Evolutionary conservation across 1,140 invertebrate species (phyloP), one percentile per base, ranked within the genome.

Genomic region (Pogonus chalceus): DNA sequence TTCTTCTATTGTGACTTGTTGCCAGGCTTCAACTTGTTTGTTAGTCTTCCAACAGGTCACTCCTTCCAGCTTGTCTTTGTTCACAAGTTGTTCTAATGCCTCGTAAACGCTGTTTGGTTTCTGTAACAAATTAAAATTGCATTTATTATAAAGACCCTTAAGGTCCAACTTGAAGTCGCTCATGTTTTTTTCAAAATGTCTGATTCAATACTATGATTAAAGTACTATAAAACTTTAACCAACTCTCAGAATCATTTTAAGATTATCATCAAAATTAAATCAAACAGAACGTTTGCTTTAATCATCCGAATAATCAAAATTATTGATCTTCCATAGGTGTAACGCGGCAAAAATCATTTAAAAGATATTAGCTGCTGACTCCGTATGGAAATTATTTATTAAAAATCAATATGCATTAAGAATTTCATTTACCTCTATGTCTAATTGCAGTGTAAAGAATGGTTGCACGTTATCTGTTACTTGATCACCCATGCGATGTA

Each of bases 391-490:
- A 24, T 18, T 49, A 20, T 24, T 24, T 50, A 16, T 23, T 21
- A 18, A 18, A 23, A 3, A 50, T 22, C 24, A 3, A 22, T 4
- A 12, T 9, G 21, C 22, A 23, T 9, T 23, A 12, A 9, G 12
- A 22, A 35, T 48, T 46, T 50, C 48, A 35, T 43, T 58, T 71
- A 93, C 92, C 78, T 96, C 91, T 62, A 96, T 94, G 63, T 96
- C 93, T 26, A 97, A 76, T 67, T 92, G 91, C 12, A 96, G 73
- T 2, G 92, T 93, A 67, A 94, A 94, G 72, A 96, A 97, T 2
- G 93, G 92, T 69, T 96, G 88, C 53, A 95, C 83, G 60, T 85
- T 85, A 65, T 88, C 83, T 1, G 87, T 88, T 46, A 83, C 76
- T 67, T 83, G 77, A 56, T 85, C 83, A 20, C 86, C 82, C 31